Base-by-base conservation (phyloP, 2,113 vertebrate species). In the Setophaga coronata region DNA sequence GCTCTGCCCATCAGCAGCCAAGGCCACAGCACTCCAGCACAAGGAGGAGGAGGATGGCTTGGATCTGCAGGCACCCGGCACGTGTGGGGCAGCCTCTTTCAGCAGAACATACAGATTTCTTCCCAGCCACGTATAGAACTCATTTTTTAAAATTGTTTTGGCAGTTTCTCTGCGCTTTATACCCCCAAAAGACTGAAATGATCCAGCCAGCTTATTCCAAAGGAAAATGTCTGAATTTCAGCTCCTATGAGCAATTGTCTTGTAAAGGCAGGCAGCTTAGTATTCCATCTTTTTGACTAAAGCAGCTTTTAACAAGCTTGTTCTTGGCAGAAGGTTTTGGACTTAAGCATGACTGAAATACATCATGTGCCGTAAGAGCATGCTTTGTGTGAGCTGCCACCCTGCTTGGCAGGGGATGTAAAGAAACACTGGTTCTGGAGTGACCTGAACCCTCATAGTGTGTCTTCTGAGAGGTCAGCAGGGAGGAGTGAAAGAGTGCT, bases 201-300 rank as follows among this genome's bases (percentile, higher is more conserved):
- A 67, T 88, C 80, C 62, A 89, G 67, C 34, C 40, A 93, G 66
- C 34, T 94, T 79, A 76, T 89, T 96, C 83, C 31, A 51, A 87
- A 92, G 38, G 67, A 88, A 88, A 92, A 87, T 50, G 33, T 47
- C 83, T 77, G 71, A 80, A 54, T 94, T 93, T 93, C 61, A 70
- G 50, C 42, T 91, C 82, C 57, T 66, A 54, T 57, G 62, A 95
- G 73, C n/a, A 14, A 56, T 73, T 82, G 82, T 90, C 70, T 81
- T 72, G 33, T 93, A 76, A 87, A 93, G 61, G 90, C 64, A 90
- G 72, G 64, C 73, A 89, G 74, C 80, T 96, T 72, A 92, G 76
- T 57, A 90, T 92, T 94, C 91, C 83, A 90, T 74, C 82, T 91
- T 93, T 89, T 74, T 96, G 70, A 84, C 80, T 89, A 94, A 97